Evolutionary conservation across 2,113 vertebrate species (phyloP).

Genomic region (Gila orcuttii): DNA sequence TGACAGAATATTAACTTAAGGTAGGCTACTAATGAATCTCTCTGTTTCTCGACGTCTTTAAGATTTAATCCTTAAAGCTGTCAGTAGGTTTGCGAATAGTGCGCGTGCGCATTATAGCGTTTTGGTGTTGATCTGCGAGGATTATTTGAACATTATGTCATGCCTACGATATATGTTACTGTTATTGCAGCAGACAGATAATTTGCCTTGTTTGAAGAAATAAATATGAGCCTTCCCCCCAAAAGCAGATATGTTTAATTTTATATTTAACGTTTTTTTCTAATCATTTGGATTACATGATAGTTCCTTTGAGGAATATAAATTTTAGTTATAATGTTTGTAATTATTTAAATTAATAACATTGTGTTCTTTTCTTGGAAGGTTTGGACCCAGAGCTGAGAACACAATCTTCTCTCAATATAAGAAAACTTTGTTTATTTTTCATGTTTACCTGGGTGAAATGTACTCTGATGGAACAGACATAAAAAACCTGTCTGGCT

Average conservation of each 20-base stretch:
- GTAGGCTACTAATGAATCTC: not conserved
- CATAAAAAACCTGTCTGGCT: not conserved
- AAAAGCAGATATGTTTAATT: not conserved
- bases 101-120: slow-evolving; percentile 8
- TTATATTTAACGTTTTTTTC: not conserved
- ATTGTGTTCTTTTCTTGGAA: not conserved
- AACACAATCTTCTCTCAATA: not conserved
- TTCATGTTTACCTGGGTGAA: not conserved
- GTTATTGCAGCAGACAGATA: slow-evolving; percentile 1
- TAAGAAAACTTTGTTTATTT: not conserved
- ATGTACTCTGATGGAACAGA: not conserved
- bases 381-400: not conserved
- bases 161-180: not conserved
- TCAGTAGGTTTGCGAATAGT: slow-evolving; percentile 2
- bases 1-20: not conserved
- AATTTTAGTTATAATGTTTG: not conserved
- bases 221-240: not conserved
- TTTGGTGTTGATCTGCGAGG: not conserved
- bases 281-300: not conserved
- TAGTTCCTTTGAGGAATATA: not conserved
- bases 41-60: not conserved
- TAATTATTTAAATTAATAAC: not conserved
- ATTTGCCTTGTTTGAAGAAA: not conserved
- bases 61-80: slow-evolving; percentile 17
- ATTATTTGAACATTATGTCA: not conserved